These are phyloP conservation scores for Todiramphus saurophagus DNA, from an alignment of 2,113 vertebrate species.

Conservation along the genomic window DNA sequence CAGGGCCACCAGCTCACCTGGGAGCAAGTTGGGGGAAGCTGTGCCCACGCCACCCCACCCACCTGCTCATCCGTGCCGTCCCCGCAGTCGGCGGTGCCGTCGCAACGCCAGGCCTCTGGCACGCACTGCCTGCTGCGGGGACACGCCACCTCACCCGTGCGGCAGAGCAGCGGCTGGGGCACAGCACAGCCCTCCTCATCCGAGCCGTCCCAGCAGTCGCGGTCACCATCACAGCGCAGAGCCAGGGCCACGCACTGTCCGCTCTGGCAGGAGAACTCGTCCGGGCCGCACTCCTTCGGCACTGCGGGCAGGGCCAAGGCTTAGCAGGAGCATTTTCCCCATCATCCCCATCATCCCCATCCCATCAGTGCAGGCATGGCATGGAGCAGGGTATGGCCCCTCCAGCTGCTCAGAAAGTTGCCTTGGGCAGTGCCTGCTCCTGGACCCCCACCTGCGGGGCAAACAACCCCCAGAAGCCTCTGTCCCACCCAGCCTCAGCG, in stretches of 20 bases:
- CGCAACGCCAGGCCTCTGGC: conserved; percentile 85
- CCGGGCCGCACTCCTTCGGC: conserved; percentile 51
- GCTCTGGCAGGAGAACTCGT: conserved; percentile 77
- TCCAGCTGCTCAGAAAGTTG: not conserved
- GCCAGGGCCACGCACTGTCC: conserved; percentile 83
- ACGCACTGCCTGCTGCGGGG: conserved; percentile 80
- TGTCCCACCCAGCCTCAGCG: not conserved
- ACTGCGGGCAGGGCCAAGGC: conserved; percentile 34
- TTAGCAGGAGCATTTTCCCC: not conserved
- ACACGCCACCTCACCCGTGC: conserved; percentile 68
- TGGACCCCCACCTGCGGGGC: not conserved
- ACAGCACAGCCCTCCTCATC: conserved; percentile 81
- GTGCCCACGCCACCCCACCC: not conserved
- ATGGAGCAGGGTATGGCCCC: not conserved
- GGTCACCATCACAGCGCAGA: conserved; percentile 84
- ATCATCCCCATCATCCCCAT: not conserved
- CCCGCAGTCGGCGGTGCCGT: conserved; percentile 82
- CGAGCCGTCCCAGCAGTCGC: conserved; percentile 84
- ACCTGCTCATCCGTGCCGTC: conserved; percentile 89
- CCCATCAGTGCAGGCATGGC: not conserved
- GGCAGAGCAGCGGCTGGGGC: conserved; percentile 72
- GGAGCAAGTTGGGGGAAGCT: fast-evolving
- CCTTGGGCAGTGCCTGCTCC: not conserved
- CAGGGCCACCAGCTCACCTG: not conserved
- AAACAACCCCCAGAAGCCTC: not conserved